A percentile compares a stretch with the other conserved stretches of the same genome.
Conservation (phyloP, 2,113 vertebrate genomes). For the Platysteira castanea region DNA sequence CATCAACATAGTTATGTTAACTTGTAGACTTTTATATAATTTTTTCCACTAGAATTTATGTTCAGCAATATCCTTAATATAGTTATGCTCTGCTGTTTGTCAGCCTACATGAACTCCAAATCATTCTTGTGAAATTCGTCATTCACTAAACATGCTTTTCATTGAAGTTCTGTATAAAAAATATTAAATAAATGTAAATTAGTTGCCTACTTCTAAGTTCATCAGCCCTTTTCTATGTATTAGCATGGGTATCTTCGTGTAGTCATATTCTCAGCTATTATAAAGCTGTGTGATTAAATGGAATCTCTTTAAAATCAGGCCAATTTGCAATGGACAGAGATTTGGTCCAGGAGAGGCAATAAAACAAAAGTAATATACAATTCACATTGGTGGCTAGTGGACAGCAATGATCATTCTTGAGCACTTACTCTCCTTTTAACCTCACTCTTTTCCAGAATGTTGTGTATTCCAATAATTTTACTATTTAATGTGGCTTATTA, state of each 20-base stretch:
- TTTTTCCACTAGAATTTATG: not conserved
- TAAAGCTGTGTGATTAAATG: not conserved
- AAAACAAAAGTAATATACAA: not conserved
- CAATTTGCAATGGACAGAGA: not conserved
- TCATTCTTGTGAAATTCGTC: not conserved
- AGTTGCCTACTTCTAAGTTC: not conserved
- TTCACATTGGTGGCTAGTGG: not conserved
- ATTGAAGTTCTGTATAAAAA: not conserved
- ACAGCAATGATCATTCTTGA: not conserved
- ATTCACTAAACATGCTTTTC: not conserved
- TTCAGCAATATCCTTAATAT: not conserved
- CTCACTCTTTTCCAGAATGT: not conserved
- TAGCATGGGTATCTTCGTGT: not conserved
- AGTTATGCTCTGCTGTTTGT: not conserved
- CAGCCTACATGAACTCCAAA: not conserved
- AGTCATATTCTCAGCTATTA: not conserved
- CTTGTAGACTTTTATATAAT: not conserved
- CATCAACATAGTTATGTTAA: not conserved
- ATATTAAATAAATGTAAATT: not conserved
- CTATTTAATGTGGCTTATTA: not conserved
- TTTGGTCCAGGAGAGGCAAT: not conserved
- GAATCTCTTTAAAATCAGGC: not conserved
- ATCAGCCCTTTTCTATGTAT: not conserved
- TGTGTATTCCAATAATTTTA: not conserved
- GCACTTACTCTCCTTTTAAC: not conserved